Evolutionary conservation across 1,140 invertebrate genomes (phyloP).

Genomic region (Galendromus occidentalis): DNA sequence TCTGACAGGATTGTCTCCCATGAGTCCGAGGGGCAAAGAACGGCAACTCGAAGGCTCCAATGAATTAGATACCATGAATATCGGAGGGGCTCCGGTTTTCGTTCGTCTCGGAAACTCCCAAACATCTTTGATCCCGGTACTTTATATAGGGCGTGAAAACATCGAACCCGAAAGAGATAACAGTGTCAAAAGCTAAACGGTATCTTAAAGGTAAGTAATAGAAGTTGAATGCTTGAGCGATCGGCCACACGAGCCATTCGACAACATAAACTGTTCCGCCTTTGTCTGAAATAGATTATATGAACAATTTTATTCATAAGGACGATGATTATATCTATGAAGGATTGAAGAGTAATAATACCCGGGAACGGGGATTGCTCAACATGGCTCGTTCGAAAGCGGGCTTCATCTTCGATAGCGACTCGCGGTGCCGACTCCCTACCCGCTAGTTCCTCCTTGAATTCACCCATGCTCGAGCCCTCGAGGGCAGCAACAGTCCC

Average conservation of each 20-base stretch:
- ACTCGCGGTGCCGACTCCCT: background rate
- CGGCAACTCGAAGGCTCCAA: no score
- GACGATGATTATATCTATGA: no score
- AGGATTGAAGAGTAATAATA: no score
- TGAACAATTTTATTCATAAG: background rate
- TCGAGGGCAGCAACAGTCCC: constrained; percentile 31
- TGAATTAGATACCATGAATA: no score
- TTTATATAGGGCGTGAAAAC: constrained; percentile 79
- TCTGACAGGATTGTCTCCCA: no score
- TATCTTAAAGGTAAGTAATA: constrained; percentile 60
- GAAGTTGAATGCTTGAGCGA: constrained; percentile 64
- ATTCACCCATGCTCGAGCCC: constrained; percentile 12
- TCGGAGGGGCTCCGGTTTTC: no score
- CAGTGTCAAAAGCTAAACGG: constrained; percentile 72
- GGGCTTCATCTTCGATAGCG: no score
- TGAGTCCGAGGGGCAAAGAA: no score
- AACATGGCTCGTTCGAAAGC: no score
- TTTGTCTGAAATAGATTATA: constrained; percentile 41
- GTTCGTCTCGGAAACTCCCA: no score
- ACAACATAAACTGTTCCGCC: constrained; percentile 53
- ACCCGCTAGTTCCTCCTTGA: constrained; percentile 20
- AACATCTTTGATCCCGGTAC: constrained; percentile 26
- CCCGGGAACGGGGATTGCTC: no score
- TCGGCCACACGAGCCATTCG: constrained; percentile 59
- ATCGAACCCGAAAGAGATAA: constrained; percentile 71